These are phyloP conservation scores for Melinopterus prodromus DNA, from an alignment of 2,888 invertebrate species.

Conservation along the genomic window DNA sequence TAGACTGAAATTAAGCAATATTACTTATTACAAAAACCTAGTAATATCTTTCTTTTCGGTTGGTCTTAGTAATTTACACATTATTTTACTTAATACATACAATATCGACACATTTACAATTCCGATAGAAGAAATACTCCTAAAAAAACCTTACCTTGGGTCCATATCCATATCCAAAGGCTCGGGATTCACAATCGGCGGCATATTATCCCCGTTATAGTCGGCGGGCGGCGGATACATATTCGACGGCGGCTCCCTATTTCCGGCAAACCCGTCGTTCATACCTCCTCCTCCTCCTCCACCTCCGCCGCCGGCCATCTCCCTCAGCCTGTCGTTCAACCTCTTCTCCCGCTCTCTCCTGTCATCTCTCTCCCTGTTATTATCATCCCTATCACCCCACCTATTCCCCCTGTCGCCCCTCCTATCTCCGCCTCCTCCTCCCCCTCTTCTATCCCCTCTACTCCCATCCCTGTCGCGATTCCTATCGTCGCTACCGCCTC, in stretches of 20 bases:
- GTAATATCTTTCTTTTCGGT: too few species aligned
- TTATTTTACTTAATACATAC: too few species aligned
- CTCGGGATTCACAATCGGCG: neutral
- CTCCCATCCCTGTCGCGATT: slow-evolving; percentile 53
- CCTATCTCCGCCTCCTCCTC: slow-evolving; percentile 46
- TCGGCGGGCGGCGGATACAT: neutral
- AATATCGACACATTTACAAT: too few species aligned
- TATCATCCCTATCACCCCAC: slow-evolving; percentile 43
- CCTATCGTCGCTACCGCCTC: slow-evolving; percentile 52
- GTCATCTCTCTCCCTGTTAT: slow-evolving; percentile 46
- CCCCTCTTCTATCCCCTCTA: slow-evolving; percentile 49
- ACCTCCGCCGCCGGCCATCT: slow-evolving; percentile 43
- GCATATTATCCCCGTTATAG: neutral
- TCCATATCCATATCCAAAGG: neutral
- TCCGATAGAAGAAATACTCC: too few species aligned
- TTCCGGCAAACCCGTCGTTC: neutral
- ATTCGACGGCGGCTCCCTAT: neutral
- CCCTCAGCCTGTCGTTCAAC: slow-evolving; percentile 46
- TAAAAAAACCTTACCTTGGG: neutral
- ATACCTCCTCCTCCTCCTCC: slow-evolving; percentile 38
- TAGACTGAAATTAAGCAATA: too few species aligned
- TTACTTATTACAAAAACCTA: too few species aligned
- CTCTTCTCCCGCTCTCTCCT: slow-evolving; percentile 55
- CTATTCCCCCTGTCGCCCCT: slow-evolving; percentile 39
- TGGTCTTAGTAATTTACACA: too few species aligned